Evolutionary conservation across 2,113 vertebrate genomes (phyloP), one percentile per base, ranked within the genome.

Genomic region (Scomber colias): DNA sequence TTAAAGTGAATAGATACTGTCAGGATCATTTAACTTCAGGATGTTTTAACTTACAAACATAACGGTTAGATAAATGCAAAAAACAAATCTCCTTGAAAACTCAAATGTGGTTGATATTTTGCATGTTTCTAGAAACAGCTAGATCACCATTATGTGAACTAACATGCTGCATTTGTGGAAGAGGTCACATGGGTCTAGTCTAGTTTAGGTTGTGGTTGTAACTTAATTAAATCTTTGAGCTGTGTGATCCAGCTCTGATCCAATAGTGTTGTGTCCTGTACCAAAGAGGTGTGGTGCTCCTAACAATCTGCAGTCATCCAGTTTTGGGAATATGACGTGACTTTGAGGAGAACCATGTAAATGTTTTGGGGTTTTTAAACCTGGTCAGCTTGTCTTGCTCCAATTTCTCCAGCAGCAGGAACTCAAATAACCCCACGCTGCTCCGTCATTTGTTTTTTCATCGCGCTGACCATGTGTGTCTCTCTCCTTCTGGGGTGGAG

Each of bases 401-500:
- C 45, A 62, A 73, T 87, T 82, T 68, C 75, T 73, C 54, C 68
- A 59, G 49, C 73, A 59, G 71, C 71, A 59, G 81, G 75, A 87
- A 83, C 89, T 89, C 15, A 24, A 80, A 81, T 83, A 73, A 85
- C 85, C 85, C 85, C 81, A 77, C 16, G 8, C 0, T 3, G 54
- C 74, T 78, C 73, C 9, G 72, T 78, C 82, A 55, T 57, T 79
- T 83, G 75, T 87, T 84, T 84, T 79, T 81, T 66, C 84, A 73
- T 30, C 0, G 77, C 75, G 50, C 73, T 86, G 61, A 73, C 77
- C 35, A 69, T 87, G 82, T 80, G 77, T 90, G 54, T 86, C 21
- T 67, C 17, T 84, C n/a, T 83, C 31, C 77, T 61, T 90, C 83
- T 65, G 81, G 82, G 84, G 82, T 71, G 86, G 76, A 67, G 80